These are phyloP conservation scores for Choristoneura fumiferana DNA, from an alignment of 1,140 invertebrate genomes.

Conservation along the genomic window DNA sequence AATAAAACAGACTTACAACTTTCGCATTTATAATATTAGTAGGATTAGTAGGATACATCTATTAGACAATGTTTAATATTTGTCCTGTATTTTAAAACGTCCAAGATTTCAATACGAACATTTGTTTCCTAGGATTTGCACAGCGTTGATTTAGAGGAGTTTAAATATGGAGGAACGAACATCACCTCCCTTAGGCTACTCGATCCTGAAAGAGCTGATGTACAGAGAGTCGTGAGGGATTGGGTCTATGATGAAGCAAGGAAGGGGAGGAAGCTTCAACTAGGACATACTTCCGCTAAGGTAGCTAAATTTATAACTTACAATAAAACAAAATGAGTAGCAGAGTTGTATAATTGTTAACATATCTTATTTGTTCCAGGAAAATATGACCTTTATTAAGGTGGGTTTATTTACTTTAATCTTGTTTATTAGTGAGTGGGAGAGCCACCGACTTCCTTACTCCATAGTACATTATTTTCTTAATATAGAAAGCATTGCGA, in stretches of 20 bases:
- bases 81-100: no score
- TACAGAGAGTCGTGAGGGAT: slow-evolving; percentile 87
- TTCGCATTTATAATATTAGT: no score
- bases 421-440: no score
- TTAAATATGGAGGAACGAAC: slow-evolving; percentile 95
- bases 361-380: slow-evolving; percentile 68
- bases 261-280: slow-evolving; percentile 81
- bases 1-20: no score
- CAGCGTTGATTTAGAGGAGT: slow-evolving; percentile 94
- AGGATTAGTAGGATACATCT: no score
- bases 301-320: slow-evolving; percentile 47
- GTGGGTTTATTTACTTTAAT: slow-evolving; percentile 67
- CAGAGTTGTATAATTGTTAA: neutral
- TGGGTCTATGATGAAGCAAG: slow-evolving; percentile 86
- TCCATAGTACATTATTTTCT: no score
- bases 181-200: slow-evolving; percentile 93
- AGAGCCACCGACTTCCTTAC: no score
- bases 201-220: slow-evolving; percentile 86
- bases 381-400: slow-evolving; percentile 85
- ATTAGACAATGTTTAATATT: no score
- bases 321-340: neutral
- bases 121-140: slow-evolving; percentile 87
- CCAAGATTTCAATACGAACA: neutral
- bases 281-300: slow-evolving; percentile 80
- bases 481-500: no score